These are phyloP conservation scores for Taenioides sp. DNA, from an alignment of 2,797 vertebrate species.

Conservation along the genomic window DNA sequence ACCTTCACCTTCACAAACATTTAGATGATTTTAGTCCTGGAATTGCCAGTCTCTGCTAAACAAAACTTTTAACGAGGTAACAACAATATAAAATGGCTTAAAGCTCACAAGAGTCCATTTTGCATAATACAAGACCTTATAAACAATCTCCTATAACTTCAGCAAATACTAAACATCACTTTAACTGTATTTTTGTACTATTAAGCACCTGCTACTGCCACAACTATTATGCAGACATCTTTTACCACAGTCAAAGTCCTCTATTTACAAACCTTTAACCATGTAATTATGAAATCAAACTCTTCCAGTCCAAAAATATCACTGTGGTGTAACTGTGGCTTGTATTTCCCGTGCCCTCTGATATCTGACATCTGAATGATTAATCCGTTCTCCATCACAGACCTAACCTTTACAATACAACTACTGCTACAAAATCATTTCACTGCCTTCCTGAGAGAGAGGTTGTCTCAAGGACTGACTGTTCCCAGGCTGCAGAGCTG, in stretches of 20 bases:
- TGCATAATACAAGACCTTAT: too few relatives aligned
- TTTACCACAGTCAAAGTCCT: background rate
- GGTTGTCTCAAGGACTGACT: slow-evolving; percentile 73
- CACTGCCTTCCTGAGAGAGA: slow-evolving; percentile 60
- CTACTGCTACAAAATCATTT: slow-evolving; percentile 60
- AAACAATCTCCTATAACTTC: too few relatives aligned
- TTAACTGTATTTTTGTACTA: too few relatives aligned
- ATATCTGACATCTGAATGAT: slow-evolving; percentile 66
- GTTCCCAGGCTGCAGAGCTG: slow-evolving; percentile 70
- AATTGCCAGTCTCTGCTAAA: too few relatives aligned
- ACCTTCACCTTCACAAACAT: too few relatives aligned
- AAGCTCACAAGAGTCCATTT: too few relatives aligned
- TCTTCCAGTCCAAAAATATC: slow-evolving; percentile 26
- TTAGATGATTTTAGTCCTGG: too few relatives aligned
- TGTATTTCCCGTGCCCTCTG: slow-evolving; percentile 33
- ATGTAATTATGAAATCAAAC: background rate
- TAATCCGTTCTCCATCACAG: slow-evolving; percentile 62
- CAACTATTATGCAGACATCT: background rate
- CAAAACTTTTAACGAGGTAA: too few relatives aligned
- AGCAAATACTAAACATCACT: too few relatives aligned
- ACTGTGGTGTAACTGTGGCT: slow-evolving; percentile 32
- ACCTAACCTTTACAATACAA: slow-evolving; percentile 69
- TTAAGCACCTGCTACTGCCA: background rate
- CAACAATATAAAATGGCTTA: too few relatives aligned
- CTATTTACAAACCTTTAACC: background rate